A percentile compares a stretch with the other conserved stretches of the same genome.
These are phyloP conservation scores for Myiopsitta monachus DNA, from an alignment of 2,113 vertebrate species.

Conservation along the genomic window DNA sequence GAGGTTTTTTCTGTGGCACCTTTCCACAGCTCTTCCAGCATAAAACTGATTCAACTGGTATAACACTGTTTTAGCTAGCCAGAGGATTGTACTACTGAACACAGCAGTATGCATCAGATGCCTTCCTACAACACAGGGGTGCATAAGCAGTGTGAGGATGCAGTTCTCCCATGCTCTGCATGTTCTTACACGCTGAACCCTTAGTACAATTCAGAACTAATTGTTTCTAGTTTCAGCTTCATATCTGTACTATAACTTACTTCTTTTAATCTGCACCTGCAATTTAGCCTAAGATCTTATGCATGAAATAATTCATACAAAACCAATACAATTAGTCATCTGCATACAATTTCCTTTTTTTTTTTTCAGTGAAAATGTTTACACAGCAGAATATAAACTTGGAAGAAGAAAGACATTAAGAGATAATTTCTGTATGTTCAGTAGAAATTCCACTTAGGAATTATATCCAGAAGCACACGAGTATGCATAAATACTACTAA, in stretches of 20 bases:
- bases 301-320: neutral
- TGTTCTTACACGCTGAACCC: neutral
- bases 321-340: neutral
- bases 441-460: neutral
- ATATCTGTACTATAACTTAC: neutral
- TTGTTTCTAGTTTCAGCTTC: neutral
- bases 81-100: neutral
- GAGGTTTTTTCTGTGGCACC: neutral
- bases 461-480: neutral
- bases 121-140: neutral
- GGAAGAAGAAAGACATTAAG: neutral
- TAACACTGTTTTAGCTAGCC: neutral
- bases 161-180: neutral
- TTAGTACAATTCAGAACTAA: neutral
- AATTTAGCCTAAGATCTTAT: neutral
- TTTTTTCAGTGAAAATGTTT: neutral
- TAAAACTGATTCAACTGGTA: neutral
- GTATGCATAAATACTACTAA: neutral
- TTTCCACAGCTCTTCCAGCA: neutral
- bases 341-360: neutral
- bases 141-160: accelerated
- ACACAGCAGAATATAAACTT: neutral
- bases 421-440: neutral
- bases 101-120: neutral
- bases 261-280: neutral